Evolutionary conservation across 2,888 invertebrate species (phyloP).

Genomic region (Cryptophagus acutangulus): DNA sequence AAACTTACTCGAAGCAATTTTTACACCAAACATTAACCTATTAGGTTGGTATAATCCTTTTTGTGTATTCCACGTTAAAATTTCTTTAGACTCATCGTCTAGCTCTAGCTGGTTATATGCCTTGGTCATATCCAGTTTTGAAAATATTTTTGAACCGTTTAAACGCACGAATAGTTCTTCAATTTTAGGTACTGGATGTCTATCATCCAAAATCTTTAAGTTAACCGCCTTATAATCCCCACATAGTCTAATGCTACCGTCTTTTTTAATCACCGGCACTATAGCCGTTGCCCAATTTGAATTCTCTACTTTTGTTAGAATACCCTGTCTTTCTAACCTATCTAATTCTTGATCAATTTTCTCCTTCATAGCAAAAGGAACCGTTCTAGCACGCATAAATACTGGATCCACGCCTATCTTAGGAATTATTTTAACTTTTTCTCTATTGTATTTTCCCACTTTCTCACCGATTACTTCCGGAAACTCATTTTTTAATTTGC

Average conservation of each 20-base stretch:
- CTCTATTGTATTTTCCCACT: slow-evolving; percentile 10
- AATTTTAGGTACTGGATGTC: slow-evolving; percentile 10
- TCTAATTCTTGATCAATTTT: slow-evolving; percentile 21
- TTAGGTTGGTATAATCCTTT: slow-evolving; percentile 36
- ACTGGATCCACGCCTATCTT: slow-evolving; percentile 5
- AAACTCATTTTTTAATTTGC: slow-evolving; percentile 5
- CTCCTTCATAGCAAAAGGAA: slow-evolving; percentile 29
- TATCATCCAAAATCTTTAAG: slow-evolving; percentile 3
- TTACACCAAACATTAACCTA: slow-evolving; percentile 36
- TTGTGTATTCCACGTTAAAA: slow-evolving; percentile 35
- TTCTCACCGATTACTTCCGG: slow-evolving; percentile 5
- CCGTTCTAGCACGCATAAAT: slow-evolving; percentile 27
- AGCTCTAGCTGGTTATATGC: slow-evolving; percentile 38
- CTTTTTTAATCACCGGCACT: slow-evolving; percentile 11
- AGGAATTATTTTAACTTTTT: slow-evolving; percentile 2
- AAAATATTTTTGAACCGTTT: slow-evolving; percentile 21
- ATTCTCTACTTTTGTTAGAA: slow-evolving; percentile 23
- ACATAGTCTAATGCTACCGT: slow-evolving; percentile 24
- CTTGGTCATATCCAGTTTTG: slow-evolving; percentile 19
- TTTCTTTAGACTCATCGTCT: slow-evolving; percentile 28
- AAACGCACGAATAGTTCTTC: slow-evolving; percentile 10
- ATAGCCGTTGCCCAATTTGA: slow-evolving; percentile 19
- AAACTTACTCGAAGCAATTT: slow-evolving; percentile 29
- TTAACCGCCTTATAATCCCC: slow-evolving; percentile 19
- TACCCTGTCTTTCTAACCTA: slow-evolving; percentile 27